These are phyloP conservation scores for Sciaenops ocellatus DNA, from an alignment of 2,797 vertebrate species.

Conservation along the genomic window DNA sequence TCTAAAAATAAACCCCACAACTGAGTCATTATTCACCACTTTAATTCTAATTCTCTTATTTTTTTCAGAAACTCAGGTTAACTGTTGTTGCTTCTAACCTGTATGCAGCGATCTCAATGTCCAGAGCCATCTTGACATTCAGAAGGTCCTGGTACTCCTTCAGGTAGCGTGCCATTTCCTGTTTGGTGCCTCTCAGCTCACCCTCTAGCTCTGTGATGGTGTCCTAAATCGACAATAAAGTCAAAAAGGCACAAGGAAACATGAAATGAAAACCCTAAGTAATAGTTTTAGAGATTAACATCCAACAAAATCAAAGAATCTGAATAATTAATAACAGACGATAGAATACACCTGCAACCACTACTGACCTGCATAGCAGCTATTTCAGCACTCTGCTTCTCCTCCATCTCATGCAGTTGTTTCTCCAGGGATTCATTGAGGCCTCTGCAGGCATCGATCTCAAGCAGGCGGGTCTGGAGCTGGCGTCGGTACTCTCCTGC, in stretches of 20 bases:
- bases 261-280: background rate
- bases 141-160: slow-evolving; percentile 97
- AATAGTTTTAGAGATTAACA: background rate
- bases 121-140: slow-evolving; percentile 98
- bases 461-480: slow-evolving; percentile 93
- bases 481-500: slow-evolving; percentile 93
- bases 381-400: slow-evolving; percentile 93
- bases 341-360: background rate
- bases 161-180: slow-evolving; percentile 95
- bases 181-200: slow-evolving; percentile 93
- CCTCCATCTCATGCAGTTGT: slow-evolving; percentile 94
- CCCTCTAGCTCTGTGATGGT: slow-evolving; percentile 93
- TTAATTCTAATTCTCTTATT: background rate
- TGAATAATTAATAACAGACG: background rate
- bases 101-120: slow-evolving; percentile 99
- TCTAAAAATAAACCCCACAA: background rate
- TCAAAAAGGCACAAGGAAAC: background rate
- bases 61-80: background rate
- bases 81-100: slow-evolving; percentile 82
- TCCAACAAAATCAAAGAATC: background rate
- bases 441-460: slow-evolving; percentile 94
- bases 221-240: slow-evolving; percentile 83
- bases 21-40: background rate
- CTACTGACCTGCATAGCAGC: slow-evolving; percentile 90
- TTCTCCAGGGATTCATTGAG: slow-evolving; percentile 94